Conservation (phyloP, 2,888 invertebrate genomes). For the Coenonympha glycerion region DNA sequence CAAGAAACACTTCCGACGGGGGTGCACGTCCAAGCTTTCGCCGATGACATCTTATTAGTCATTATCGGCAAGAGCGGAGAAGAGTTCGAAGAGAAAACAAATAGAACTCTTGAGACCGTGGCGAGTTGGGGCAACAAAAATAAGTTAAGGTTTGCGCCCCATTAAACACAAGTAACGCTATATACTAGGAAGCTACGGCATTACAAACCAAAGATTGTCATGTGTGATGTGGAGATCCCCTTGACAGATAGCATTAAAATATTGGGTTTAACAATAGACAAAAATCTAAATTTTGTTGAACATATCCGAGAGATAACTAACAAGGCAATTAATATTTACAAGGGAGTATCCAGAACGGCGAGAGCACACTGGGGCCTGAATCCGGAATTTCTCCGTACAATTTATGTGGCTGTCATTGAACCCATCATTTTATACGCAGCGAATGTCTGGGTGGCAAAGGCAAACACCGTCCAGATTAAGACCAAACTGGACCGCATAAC, state of each 20-base stretch:
- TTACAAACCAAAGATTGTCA: not conserved
- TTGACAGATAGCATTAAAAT: not conserved
- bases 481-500: too few relatives aligned
- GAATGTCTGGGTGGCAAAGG: too few relatives aligned
- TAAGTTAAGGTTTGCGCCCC: too few relatives aligned
- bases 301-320: not conserved
- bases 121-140: too few relatives aligned
- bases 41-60: not conserved
- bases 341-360: not conserved
- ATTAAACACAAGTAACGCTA: not conserved
- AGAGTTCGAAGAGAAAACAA: too few relatives aligned
- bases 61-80: not conserved
- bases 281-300: not conserved
- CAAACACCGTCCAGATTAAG: too few relatives aligned
- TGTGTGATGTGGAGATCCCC: not conserved
- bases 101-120: too few relatives aligned
- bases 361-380: not conserved
- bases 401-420: too few relatives aligned
- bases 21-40: not conserved
- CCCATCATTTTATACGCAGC: too few relatives aligned
- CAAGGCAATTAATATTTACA: not conserved
- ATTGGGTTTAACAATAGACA: constrained; percentile 1
- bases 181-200: not conserved
- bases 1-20: too few relatives aligned
- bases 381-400: too few relatives aligned